Base-by-base conservation (phyloP, 2,113 vertebrate species). In the Chionomys nivalis region DNA sequence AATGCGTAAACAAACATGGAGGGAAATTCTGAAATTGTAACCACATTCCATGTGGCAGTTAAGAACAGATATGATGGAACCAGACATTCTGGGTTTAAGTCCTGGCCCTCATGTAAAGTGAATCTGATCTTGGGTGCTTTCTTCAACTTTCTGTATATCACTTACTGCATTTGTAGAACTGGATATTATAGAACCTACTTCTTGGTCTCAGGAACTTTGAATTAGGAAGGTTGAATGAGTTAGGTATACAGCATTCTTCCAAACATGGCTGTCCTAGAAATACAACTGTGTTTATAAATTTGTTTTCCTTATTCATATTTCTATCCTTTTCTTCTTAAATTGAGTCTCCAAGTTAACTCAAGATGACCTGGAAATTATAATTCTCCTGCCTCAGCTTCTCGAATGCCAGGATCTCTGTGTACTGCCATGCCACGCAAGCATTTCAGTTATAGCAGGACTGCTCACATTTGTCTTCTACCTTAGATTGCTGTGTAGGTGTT, bases 1-100 rank as follows among this genome's bases (percentile, higher is more conserved):
- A 89, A 21, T 91, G 49, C 14, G 91, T 90, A 97, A 97, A 92
- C 79, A 97, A 96, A 81, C 68, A 92, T 26, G 36, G 94, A 87
- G 91, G 47, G 93, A 75, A 91, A 93, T 97, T 94, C 93, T 76
- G 91, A 78, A 94, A 49, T 91, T 39, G 21, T 19, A 36, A 70
- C 21, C 73, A 23, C 31, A 90, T 65, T 75, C 68, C 47, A 3
- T 1, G 42, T 7, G 49, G 5, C 19, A 7, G 19, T 65, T 63
- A 90, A 42, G n/a, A 82, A 31, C 33, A 83, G 26, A 85, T 36
- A 21, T 49, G 14, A 26, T 33, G 63, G 28, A 90, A 13, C 4
- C n/a, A 61, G 44, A 94, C 82, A 63, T 82, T 55, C 72, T 55
- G 4, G 8, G 9, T 83, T 96, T 58, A 66, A 93, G 3, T 58